Base-by-base conservation (phyloP, 2,797 vertebrate genomes). In the Pyrocephalus nanus region DNA sequence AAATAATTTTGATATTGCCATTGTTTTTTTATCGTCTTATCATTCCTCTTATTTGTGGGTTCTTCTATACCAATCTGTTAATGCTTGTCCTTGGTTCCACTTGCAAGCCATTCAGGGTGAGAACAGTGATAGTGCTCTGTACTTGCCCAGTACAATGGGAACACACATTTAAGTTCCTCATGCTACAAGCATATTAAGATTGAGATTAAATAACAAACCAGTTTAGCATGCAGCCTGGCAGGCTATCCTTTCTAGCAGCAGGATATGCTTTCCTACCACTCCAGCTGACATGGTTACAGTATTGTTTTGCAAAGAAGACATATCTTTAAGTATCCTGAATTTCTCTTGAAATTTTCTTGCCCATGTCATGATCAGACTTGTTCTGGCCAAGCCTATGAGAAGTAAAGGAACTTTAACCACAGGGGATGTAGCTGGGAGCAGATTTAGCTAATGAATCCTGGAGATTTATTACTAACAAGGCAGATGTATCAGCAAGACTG, bases 391-490 rank as follows among this genome's bases (percentile, higher is more conserved):
- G 57, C 11, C 48, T 75, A 47, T 86, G 73, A 93, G 72, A 88
- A 69, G 30, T 30, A 54, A 90, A 90, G 72, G 38, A 93, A 51
- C 82, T 83, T 88, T 88, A 95, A 92, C 90, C 85, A 91, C 82
- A 86, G 54, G 8, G 58, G 40, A 77, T 58, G 29, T 91, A 86
- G 38, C 57, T 91, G 57, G 38, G 51, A 90, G 90, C 58, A 83
- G 61, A 77, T 88, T 91, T 90, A 72, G 43, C 42, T 90, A 91
- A 94, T 88, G 61, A 85, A 16, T 92, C 16, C 42, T 57, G 26
- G 20, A 95, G 84, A 95, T 90, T 90, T 91, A 92, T 95, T 96
- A 40, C 54, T 74, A 86, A 79, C 81, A 57, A 85, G 29, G 40
- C 50, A 93, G 79, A 86, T 80, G 62, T 90, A 93, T 77, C 69